Evolutionary conservation across 2,888 invertebrate species (phyloP).

Genomic region (Drosophila colorata): DNA sequence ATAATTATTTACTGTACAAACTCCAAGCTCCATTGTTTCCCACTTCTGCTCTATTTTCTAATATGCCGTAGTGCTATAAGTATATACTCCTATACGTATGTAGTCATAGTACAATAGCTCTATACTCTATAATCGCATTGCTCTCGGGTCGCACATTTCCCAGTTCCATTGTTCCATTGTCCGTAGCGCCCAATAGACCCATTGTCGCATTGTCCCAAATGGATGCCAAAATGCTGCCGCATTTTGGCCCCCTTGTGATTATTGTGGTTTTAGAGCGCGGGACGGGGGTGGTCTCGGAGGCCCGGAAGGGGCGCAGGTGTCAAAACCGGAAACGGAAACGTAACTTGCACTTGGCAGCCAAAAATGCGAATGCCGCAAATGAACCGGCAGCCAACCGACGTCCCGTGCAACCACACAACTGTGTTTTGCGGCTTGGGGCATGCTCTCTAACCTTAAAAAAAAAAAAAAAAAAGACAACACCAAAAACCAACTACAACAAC

Average conservation of each 20-base stretch:
- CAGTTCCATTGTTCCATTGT: background rate
- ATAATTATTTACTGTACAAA: background rate
- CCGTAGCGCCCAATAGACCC: background rate
- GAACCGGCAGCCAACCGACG: slow-evolving; percentile 14
- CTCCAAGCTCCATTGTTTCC: background rate
- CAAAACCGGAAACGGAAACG: slow-evolving; percentile 60
- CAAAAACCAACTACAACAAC: slow-evolving; percentile 3
- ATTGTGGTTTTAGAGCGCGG: slow-evolving; percentile 5
- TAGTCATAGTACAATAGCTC: no score
- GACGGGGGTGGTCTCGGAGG: no score
- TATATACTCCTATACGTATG: no score
- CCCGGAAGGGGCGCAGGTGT: slow-evolving; percentile 36
- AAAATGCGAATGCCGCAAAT: slow-evolving; percentile 45
- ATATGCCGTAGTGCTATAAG: background rate
- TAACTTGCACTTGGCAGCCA: slow-evolving; percentile 45
- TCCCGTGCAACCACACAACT: slow-evolving; percentile 12
- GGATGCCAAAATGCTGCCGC: slow-evolving; percentile 13
- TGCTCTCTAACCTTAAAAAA: slow-evolving; percentile 15
- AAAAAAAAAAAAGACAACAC: slow-evolving; percentile 2
- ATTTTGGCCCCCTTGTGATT: slow-evolving; percentile 27
- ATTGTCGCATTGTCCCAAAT: slow-evolving; percentile 2
- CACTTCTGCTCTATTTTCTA: background rate
- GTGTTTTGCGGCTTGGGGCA: slow-evolving; percentile 45
- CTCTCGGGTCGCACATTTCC: background rate
- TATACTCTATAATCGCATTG: background rate